These are phyloP conservation scores for Rhynchomys soricoides DNA, from an alignment of 2,113 vertebrate genomes.

Conservation along the genomic window DNA sequence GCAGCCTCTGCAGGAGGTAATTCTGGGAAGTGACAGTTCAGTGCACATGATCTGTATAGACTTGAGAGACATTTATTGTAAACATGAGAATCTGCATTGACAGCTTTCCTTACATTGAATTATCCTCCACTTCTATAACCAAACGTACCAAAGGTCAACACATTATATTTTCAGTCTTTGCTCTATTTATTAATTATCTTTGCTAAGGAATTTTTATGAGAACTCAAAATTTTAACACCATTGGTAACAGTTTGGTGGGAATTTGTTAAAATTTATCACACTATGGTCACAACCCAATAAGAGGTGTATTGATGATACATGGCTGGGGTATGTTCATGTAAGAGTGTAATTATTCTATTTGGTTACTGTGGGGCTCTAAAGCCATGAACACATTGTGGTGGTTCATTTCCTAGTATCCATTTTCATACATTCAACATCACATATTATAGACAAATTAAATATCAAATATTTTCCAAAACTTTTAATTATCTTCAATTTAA, in stretches of 20 bases:
- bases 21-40: background rate
- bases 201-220: background rate
- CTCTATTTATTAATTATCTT: background rate
- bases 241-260: background rate
- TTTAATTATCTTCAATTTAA: background rate
- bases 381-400: background rate
- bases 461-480: background rate
- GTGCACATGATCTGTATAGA: background rate
- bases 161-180: background rate
- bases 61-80: background rate
- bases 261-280: background rate
- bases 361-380: background rate
- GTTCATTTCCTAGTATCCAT: background rate
- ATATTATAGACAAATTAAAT: background rate
- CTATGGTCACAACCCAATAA: background rate
- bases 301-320: background rate
- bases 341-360: background rate
- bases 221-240: background rate
- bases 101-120: background rate
- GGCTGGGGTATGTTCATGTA: background rate
- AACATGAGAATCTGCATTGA: background rate
- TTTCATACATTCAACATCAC: background rate
- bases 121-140: background rate
- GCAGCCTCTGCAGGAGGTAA: background rate
- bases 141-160: background rate